A percentile compares a stretch with the other conserved stretches of the same genome.
These are phyloP conservation scores for Mesochorus sp. DNA, from an alignment of 2,888 invertebrate genomes.

Conservation along the genomic window DNA sequence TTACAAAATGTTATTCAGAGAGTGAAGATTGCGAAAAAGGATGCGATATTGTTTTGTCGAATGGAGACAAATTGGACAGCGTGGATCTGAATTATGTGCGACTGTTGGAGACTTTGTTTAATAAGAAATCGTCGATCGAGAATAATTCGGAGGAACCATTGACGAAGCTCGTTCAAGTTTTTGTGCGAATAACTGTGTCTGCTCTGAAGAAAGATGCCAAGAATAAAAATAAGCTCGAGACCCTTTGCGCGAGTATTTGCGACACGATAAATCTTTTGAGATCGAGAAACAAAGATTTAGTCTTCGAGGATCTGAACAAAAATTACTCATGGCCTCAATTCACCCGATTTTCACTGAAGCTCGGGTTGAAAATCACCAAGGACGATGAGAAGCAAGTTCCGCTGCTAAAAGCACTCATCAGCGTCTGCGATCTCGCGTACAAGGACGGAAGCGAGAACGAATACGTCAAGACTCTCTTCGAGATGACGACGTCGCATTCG, in stretches of 20 bases:
- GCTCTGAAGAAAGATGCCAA: conserved; percentile 75
- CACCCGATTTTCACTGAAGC: conserved; percentile 85
- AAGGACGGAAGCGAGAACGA: conserved; percentile 83
- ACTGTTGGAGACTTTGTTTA: conserved; percentile 72
- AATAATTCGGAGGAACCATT: conserved; percentile 58
- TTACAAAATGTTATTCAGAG: conserved; percentile 57
- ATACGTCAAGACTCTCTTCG: conserved; percentile 85
- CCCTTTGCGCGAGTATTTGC: conserved; percentile 68
- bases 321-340: conserved; percentile 78
- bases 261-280: conserved; percentile 67
- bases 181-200: conserved; percentile 74
- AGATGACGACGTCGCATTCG: conserved; percentile 90
- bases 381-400: conserved; percentile 81
- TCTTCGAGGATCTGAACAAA: conserved; percentile 71
- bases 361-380: conserved; percentile 83
- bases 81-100: conserved; percentile 71
- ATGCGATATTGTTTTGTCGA: conserved; percentile 72
- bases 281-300: conserved; percentile 52
- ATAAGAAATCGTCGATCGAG: conserved; percentile 62
- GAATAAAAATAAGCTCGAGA: conserved; percentile 71
- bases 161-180: conserved; percentile 71
- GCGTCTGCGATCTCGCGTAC: conserved; percentile 85
- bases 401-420: conserved; percentile 84
- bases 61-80: conserved; percentile 75
- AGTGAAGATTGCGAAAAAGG: conserved; percentile 68